Conservation (phyloP, 2,888 invertebrate species). For the Sialis lutaria region DNA sequence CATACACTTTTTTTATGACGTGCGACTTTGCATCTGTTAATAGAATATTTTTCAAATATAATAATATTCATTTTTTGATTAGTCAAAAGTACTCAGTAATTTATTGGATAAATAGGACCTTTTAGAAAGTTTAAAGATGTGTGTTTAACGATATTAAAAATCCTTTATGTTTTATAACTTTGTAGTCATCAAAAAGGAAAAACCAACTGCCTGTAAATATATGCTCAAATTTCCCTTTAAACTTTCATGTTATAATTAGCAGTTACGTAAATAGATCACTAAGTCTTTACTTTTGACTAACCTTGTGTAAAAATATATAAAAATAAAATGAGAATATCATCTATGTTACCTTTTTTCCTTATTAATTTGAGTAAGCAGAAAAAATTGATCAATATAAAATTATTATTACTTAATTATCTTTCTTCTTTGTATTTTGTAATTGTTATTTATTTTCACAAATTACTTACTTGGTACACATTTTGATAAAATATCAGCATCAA, state of each 20-base stretch:
- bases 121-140: no score
- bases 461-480: slow-evolving; percentile 32
- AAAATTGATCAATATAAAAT: not conserved
- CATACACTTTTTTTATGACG: slow-evolving; percentile 36
- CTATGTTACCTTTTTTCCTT: not conserved
- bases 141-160: no score
- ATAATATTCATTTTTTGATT: no score
- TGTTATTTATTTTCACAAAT: not conserved
- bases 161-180: no score
- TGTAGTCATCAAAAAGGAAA: no score
- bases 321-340: not conserved
- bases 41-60: no score
- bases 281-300: not conserved
- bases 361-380: not conserved
- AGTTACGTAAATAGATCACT: not conserved
- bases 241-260: not conserved
- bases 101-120: no score
- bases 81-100: no score
- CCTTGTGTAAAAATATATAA: not conserved
- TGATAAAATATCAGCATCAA: slow-evolving; percentile 30
- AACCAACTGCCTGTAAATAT: not conserved
- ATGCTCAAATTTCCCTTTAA: not conserved
- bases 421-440: not conserved
- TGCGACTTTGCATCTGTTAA: slow-evolving; percentile 36
- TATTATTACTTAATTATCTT: not conserved